Percentiles rank a stretch among this genome's conserved stretches.
Conservation (phyloP, 2,113 vertebrate species). For the Ceyx melanurus region DNA sequence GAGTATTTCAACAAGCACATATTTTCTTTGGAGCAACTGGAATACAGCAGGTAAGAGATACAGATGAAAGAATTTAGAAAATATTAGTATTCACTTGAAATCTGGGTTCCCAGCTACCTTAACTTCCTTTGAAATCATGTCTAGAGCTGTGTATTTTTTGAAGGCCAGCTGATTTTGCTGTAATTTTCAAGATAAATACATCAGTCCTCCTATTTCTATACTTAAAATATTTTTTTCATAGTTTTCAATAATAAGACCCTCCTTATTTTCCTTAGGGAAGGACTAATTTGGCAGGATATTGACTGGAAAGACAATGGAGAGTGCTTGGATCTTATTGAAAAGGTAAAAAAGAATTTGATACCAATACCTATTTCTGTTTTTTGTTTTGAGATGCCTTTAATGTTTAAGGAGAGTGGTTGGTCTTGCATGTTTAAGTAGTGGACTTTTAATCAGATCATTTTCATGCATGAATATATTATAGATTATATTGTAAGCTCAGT, state of each 20-base stretch:
- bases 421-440: background rate
- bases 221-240: background rate
- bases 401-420: background rate
- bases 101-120: background rate
- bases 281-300: slow-evolving; percentile 92
- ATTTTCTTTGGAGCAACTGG: slow-evolving; percentile 96
- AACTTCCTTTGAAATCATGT: background rate
- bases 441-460: background rate
- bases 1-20: slow-evolving; percentile 99
- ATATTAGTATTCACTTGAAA: background rate
- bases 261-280: slow-evolving; percentile 81
- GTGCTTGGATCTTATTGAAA: slow-evolving; percentile 96
- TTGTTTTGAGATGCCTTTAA: background rate
- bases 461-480: background rate
- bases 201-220: background rate
- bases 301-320: slow-evolving; percentile 98
- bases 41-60: slow-evolving; percentile 91
- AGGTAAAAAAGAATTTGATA: slow-evolving; percentile 75
- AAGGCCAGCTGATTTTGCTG: background rate
- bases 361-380: background rate
- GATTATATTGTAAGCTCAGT: background rate
- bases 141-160: background rate
- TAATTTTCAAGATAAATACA: background rate
- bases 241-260: background rate
- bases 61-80: background rate